Evolutionary conservation across 2,797 vertebrate genomes (phyloP), one percentile per base, ranked within the genome.

Genomic region (Coregonus suidteri): DNA sequence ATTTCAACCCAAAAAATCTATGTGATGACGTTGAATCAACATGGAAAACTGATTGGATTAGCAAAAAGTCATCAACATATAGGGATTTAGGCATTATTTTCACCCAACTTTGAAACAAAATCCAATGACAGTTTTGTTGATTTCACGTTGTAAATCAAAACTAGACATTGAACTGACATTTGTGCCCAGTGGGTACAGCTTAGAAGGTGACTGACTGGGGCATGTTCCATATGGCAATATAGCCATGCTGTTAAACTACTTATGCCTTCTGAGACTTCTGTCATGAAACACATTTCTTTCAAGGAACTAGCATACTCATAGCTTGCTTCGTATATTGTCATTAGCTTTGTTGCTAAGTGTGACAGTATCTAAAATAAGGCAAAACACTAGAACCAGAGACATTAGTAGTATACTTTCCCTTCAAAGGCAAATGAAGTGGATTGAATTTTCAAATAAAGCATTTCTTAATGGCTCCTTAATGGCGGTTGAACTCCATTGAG

Each of bases 381-480:
- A 0, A 20, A 78, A 71, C 62, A 11, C 1, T 5, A 76, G 73
- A 77, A 74, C 54, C 53, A 78, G 76, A 65, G 16, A 83, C 75
- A 80, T 83, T 83, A 84, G 70, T 3, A 67, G 9, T 79, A 52
- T 71, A 54, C 77, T 88, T 88, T 88, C 77, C 80, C 84, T 85
- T 75, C 56, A 34, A n/a, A 41, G 66, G 83, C 76, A 83, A 85
- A 85, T 73, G 53, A 80, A 82, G 64, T 77, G 53, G 78, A 71
- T 82, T 83, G 71, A 67, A 72, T 78, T 86, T 89, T 87, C 71
- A 85, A 85, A 81, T 78, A 73, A 83, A 77, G 64, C 75, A 71
- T 77, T 77, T 85, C 79, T 84, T 89, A 83, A 89, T 87, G 85
- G 74, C 71, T 87, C 73, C 75, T 84, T 89, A 86, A 86, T 85